Base-by-base conservation (phyloP, 2,797 vertebrate species). In the Bradypodion ventrale region DNA sequence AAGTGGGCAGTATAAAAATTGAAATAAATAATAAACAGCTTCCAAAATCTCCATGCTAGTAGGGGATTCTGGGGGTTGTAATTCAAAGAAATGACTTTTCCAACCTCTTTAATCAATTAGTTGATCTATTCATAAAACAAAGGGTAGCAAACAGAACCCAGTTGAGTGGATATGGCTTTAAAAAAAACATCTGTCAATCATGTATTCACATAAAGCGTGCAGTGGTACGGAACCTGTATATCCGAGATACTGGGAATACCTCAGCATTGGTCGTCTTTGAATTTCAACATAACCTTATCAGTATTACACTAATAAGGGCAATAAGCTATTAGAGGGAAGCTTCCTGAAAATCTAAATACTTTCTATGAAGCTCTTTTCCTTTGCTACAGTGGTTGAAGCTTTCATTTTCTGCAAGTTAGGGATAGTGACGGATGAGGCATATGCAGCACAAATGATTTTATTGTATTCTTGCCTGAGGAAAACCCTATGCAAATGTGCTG, bases 401-500 rank as follows among this genome's bases (percentile, higher is more conserved):
- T 90, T 83, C 42, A 40, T 83, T 89, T 92, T 83, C 70, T 75
- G 70, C 32, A 27, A 69, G 27, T 70, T 70, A 29, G 72, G 35
- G 32, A 42, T 85, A 74, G 78, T 74, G 25, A 37, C 82, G 83
- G 90, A 74, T 56, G 44, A 70, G 90, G 72, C 73, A 90, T 86
- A 90, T 62, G 40, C 90, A 82, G 60, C 82, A 37, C 65, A 83
- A 59, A 91, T 83, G 42, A 66, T 65, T 91, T 92, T 77, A 83
- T 88, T 89, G 52, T 80, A 83, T 91, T 91, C 92, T 85, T 88
- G 90, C 88, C 79, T 87, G 89, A 86, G 91, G 85, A 89, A 92
- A 87, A 92, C 89, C 66, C 86, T 92, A 93, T 87, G 82, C 82
- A 93, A 90, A 94, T 92, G 1, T 89, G 76, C 88, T 93, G 91